These are phyloP conservation scores for Sander vitreus DNA, from an alignment of 2,113 vertebrate genomes.

Conservation along the genomic window DNA sequence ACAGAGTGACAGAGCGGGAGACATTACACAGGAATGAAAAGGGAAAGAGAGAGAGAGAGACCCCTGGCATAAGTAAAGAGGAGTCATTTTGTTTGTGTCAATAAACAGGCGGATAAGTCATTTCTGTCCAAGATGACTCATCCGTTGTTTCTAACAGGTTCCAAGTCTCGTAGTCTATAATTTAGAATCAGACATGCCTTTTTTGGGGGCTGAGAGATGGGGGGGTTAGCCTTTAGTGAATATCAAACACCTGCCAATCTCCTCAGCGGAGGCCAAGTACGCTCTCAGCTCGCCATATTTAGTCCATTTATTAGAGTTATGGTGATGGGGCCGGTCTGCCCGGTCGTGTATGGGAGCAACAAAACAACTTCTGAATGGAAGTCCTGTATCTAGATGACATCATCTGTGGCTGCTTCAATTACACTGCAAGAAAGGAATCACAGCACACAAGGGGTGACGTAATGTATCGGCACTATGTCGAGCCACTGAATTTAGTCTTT, in stretches of 20 bases:
- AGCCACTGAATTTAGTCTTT: conserved; percentile 68
- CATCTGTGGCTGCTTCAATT: conserved; percentile 74
- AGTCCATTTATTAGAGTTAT: conserved; percentile 78
- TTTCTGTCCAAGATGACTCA: conserved; percentile 80
- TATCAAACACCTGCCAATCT: conserved; percentile 81
- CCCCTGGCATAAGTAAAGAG: conserved; percentile 53
- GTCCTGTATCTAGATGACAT: conserved; percentile 80
- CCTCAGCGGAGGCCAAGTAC: conserved; percentile 61
- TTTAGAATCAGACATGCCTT: conserved; percentile 56
- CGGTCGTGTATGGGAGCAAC: conserved; percentile 63
- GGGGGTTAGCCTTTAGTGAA: conserved; percentile 59
- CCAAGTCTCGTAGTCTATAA: conserved; percentile 72
- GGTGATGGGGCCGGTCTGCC: conserved; percentile 56
- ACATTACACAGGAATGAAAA: conserved; percentile 35
- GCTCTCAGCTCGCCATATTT: conserved; percentile 59
- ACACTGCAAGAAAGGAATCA: conserved; percentile 76
- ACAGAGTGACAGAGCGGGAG: conserved; percentile 24
- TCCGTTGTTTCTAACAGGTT: conserved; percentile 63
- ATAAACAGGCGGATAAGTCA: conserved; percentile 81
- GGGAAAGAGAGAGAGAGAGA: conserved; percentile 40
- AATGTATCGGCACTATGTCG: conserved; percentile 68
- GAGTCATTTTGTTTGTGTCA: conserved; percentile 80
- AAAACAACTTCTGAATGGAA: conserved; percentile 77
- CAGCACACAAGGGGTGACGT: conserved; percentile 70
- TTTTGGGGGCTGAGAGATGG: conserved; percentile 20